Evolutionary conservation across 1,140 invertebrate genomes (phyloP), one percentile per base, ranked within the genome.

Genomic region (Xylocopa sonorina): DNA sequence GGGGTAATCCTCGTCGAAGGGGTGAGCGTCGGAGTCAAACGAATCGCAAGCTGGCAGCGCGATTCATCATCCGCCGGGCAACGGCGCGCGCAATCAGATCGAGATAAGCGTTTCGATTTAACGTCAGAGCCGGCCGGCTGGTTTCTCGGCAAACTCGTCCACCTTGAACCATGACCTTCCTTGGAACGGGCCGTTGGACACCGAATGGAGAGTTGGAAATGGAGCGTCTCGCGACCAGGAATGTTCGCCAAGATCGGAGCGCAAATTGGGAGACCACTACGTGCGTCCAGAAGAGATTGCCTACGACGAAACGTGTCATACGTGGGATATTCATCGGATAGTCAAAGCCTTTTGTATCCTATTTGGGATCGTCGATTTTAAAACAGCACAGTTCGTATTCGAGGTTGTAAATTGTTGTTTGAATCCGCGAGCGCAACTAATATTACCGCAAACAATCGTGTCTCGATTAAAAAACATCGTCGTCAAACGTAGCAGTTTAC

Each of bases 161-260:
- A 73, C 68, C 80, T 85, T 87, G 85, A 87, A 85, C 86, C 78
- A 69, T 87, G 80, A 87, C 85, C 86, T 87, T 87, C 78, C 69
- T 38, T 16, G 60, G 72, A 76, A 84, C 76, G 55, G 81, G 46
- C 27, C 21, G 64, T 14, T n/a, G 32, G 14, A n/a, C 64, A 3
- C 29, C 43, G 53, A 71, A 60, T 21, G 27, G 55, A 67, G 18
- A 9, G 16, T 24, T 58, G 12, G 43, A 41, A 69, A 38, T 68
- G 29, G 34, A 12, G 53, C 51, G 62, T 34, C 16, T 18, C 38
- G 68, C 46, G 27, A 32, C 29, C 1, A 34, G n/a, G 50, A 67
- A 55, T 32, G 34, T 3, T 0, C 5, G 14, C 6, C 9, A 2
- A 68, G 34, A 76, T 68, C 48, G 1, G 21, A 6, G 46, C 55